Evolutionary conservation across 2,113 vertebrate species (phyloP).

Genomic region (Vulpes vulpes): DNA sequence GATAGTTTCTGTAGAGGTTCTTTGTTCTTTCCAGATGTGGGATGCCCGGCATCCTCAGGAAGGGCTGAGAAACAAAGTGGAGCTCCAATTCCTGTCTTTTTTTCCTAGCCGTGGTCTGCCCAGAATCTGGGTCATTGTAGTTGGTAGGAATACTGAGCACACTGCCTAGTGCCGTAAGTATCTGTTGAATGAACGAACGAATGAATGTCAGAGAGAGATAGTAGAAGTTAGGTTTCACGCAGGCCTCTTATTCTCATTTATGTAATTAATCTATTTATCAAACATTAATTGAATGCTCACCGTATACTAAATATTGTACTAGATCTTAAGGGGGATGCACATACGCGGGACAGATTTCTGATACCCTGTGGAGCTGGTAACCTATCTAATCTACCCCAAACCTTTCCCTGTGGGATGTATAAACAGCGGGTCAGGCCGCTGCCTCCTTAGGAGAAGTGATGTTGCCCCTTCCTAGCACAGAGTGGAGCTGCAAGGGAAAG

Average conservation of each 20-base stretch:
- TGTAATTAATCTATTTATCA: constrained; percentile 32
- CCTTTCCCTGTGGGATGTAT: neutral
- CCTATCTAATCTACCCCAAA: neutral
- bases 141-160: neutral
- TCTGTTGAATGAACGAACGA: constrained; percentile 38
- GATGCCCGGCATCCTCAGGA: constrained; percentile 75
- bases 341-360: neutral
- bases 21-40: constrained; percentile 67
- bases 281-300: neutral
- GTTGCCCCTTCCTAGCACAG: neutral
- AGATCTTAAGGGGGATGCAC: neutral
- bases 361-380: neutral
- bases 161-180: constrained; percentile 19
- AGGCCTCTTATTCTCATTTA: neutral
- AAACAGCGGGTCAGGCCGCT: neutral
- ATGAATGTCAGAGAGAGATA: neutral
- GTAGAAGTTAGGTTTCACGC: neutral
- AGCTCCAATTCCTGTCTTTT: constrained; percentile 71
- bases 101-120: constrained; percentile 60
- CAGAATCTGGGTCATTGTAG: neutral
- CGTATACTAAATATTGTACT: neutral
- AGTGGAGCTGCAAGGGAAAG: neutral
- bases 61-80: constrained; percentile 62
- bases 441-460: neutral
- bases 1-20: constrained; percentile 65